A percentile compares a stretch with the other conserved stretches of the same genome.
phyloP scores from a whole-genome alignment of 30 jellyfish, hydroid and myxozoan species.

The Catostylus mosaicus region DNA sequence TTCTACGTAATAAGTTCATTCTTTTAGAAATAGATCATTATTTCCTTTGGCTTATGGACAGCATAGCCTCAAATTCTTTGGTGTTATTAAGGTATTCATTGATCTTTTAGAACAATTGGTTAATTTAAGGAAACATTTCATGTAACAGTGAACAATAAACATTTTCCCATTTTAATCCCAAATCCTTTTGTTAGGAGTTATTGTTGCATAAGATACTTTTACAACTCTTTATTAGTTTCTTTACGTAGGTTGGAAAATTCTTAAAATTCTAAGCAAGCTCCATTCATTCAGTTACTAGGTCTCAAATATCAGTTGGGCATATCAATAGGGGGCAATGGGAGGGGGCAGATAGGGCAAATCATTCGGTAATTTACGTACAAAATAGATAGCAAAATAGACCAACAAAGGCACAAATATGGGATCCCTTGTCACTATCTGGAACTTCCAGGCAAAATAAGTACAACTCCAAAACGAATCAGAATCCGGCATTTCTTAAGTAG shows the following conservation, averaged over 20 bases:
- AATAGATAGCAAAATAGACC: too few relatives aligned
- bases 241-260: constrained; percentile 6
- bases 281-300: background rate
- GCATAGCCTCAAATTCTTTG: constrained; percentile 7
- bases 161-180: too few relatives aligned
- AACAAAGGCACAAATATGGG: too few relatives aligned
- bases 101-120: background rate
- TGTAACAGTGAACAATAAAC: too few relatives aligned
- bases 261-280: background rate
- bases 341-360: too few relatives aligned
- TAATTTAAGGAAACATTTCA: background rate
- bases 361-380: too few relatives aligned
- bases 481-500: too few relatives aligned
- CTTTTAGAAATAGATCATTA: background rate
- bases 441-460: too few relatives aligned
- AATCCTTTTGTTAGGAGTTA: background rate
- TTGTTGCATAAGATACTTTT: background rate
- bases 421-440: too few relatives aligned
- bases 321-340: too few relatives aligned
- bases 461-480: too few relatives aligned
- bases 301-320: too few relatives aligned
- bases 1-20: constrained; percentile 22
- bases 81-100: background rate
- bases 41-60: background rate
- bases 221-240: background rate